These are phyloP conservation scores for Acomys russatus DNA, from an alignment of 2,797 vertebrate genomes.

Conservation along the genomic window DNA sequence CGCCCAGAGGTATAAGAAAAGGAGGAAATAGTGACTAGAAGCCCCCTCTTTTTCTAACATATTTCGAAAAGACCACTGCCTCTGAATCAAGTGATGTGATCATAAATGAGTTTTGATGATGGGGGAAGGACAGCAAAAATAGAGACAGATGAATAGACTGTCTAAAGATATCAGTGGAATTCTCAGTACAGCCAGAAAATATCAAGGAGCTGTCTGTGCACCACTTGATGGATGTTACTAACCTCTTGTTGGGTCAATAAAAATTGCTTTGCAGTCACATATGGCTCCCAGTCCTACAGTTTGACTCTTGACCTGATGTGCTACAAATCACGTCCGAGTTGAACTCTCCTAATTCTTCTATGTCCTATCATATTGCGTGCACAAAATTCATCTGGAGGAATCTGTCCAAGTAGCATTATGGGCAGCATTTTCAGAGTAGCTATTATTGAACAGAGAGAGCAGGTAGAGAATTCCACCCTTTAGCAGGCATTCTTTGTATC, in stretches of 20 bases:
- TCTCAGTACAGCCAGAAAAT: slow-evolving; percentile 55
- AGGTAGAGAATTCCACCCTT: background rate
- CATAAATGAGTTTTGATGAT: slow-evolving; percentile 59
- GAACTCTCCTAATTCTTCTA: slow-evolving; percentile 64
- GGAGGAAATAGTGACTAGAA: background rate
- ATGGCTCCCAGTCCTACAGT: slow-evolving; percentile 63
- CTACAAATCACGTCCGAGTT: slow-evolving; percentile 47
- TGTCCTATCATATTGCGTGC: background rate
- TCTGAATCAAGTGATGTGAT: background rate
- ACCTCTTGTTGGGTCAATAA: slow-evolving; percentile 72
- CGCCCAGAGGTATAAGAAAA: background rate
- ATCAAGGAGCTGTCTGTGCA: slow-evolving; percentile 45
- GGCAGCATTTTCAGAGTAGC: background rate
- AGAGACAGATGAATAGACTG: slow-evolving; percentile 63
- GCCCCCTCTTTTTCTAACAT: background rate
- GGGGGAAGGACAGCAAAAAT: slow-evolving; percentile 43
- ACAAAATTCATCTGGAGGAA: slow-evolving; percentile 17
- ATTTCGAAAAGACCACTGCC: slow-evolving; percentile 15
- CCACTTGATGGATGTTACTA: slow-evolving; percentile 71
- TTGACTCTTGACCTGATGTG: slow-evolving; percentile 49
- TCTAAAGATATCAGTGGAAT: slow-evolving; percentile 56
- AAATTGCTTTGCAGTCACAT: slow-evolving; percentile 59
- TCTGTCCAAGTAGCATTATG: background rate
- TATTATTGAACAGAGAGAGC: background rate
- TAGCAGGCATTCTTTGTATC: background rate